Evolutionary conservation across 2,888 invertebrate genomes (phyloP).

Genomic region (Isoperla grammatica): DNA sequence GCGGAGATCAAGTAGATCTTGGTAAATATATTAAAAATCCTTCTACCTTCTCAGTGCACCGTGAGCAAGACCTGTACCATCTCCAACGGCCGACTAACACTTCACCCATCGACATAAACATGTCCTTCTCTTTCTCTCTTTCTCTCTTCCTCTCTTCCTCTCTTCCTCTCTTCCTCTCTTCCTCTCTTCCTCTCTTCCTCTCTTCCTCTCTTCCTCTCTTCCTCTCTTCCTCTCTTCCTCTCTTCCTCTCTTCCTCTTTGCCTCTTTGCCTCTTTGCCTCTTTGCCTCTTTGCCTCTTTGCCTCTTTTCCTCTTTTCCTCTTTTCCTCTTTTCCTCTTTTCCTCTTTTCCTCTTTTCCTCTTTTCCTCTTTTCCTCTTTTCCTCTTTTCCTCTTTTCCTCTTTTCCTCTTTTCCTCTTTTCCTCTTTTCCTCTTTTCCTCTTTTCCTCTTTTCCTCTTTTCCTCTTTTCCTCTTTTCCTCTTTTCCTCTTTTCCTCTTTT

Average conservation of each 20-base stretch:
- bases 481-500: too few species aligned
- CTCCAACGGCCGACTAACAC: too few species aligned
- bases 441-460: background rate
- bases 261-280: background rate
- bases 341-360: background rate
- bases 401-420: background rate
- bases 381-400: background rate
- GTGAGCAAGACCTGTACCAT: too few species aligned
- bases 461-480: too few species aligned
- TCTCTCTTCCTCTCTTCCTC: background rate
- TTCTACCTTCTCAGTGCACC: too few species aligned
- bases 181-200: conserved; percentile 3
- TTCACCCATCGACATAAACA: too few species aligned
- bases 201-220: background rate
- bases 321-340: background rate
- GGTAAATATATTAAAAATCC: too few species aligned
- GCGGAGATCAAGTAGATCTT: too few species aligned
- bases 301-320: background rate
- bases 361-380: background rate
- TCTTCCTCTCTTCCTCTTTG: conserved; percentile 3
- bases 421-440: background rate
- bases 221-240: background rate
- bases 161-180: background rate
- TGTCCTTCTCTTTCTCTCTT: background rate
- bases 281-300: conserved; percentile 6